A percentile compares a stretch with the other conserved stretches of the same genome.
phyloP scores from a whole-genome alignment of 2,888 invertebrate species.

The Cryptus armator region DNA sequence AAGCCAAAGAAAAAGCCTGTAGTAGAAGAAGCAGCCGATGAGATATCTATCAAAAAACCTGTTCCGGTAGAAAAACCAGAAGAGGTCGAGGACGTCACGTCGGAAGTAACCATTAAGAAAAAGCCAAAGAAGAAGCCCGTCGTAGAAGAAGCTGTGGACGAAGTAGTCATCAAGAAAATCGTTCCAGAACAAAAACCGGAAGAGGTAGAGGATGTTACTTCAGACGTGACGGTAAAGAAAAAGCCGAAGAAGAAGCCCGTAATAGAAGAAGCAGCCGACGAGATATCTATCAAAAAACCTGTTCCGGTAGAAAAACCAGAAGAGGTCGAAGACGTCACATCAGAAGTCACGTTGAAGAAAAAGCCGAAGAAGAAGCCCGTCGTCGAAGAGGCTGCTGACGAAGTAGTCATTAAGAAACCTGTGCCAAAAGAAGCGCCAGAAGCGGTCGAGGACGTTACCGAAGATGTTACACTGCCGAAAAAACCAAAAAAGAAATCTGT shows the following conservation, averaged over 20 bases:
- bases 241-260: constrained; percentile 81
- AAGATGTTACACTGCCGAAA: constrained; percentile 77
- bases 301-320: constrained; percentile 74
- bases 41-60: constrained; percentile 75
- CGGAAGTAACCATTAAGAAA: constrained; percentile 78
- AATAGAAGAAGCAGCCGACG: constrained; percentile 74
- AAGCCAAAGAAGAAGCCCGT: constrained; percentile 82
- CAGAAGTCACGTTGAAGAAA: constrained; percentile 67
- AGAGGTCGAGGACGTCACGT: constrained; percentile 77
- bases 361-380: constrained; percentile 72
- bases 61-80: constrained; percentile 76
- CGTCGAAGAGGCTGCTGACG: constrained; percentile 80
- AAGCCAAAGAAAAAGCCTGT: constrained; percentile 84
- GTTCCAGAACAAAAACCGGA: constrained; percentile 71
- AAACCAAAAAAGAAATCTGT: constrained; percentile 75
- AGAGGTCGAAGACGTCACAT: constrained; percentile 78
- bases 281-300: constrained; percentile 78
- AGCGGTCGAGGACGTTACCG: constrained; percentile 75
- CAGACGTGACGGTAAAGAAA: constrained; percentile 75
- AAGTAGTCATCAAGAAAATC: constrained; percentile 78
- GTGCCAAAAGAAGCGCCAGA: constrained; percentile 73
- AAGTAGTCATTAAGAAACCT: constrained; percentile 82
- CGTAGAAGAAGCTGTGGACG: constrained; percentile 75
- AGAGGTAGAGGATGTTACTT: constrained; percentile 75
- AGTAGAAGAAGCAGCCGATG: constrained; percentile 73